Conservation (phyloP, 1,140 invertebrate genomes). For the Drosophila suzukii region DNA sequence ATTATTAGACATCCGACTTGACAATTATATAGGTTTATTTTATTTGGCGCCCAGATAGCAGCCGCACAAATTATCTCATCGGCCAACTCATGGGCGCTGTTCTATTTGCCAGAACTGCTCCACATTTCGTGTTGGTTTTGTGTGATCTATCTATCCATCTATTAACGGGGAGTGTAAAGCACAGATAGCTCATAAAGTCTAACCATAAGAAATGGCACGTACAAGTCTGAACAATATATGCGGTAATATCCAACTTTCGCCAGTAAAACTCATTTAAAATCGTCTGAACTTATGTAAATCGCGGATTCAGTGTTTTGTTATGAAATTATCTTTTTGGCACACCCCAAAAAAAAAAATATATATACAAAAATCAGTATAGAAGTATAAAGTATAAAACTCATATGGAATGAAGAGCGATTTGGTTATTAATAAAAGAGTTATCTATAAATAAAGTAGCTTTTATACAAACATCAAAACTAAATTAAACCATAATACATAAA, state of each 20-base stretch:
- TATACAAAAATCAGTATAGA: not conserved
- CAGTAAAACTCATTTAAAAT: not conserved
- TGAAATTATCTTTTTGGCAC: too few species aligned
- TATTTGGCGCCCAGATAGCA: not conserved
- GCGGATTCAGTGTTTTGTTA: too few species aligned
- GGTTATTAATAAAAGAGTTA: too few species aligned
- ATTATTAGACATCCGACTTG: not conserved
- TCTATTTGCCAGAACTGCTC: constrained; percentile 20
- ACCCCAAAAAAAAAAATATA: too few species aligned
- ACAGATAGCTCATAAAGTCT: constrained; percentile 13
- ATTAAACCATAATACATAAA: too few species aligned
- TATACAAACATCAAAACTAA: too few species aligned
- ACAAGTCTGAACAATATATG: not conserved
- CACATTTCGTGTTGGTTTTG: constrained; percentile 19
- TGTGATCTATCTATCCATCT: not conserved
- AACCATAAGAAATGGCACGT: constrained; percentile 8
- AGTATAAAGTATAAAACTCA: not conserved
- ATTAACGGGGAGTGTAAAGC: not conserved
- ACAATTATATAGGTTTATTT: not conserved
- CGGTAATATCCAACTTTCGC: not conserved
- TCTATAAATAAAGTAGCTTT: too few species aligned
- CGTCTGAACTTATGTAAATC: not conserved
- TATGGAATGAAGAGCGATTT: not conserved
- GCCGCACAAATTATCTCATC: constrained; percentile 10
- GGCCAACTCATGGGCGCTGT: not conserved